Percentiles rank a stretch among this genome's conserved stretches.
Evolutionary conservation across 1,140 invertebrate genomes (phyloP).

Genomic region (Leptinotarsa lineolata): DNA sequence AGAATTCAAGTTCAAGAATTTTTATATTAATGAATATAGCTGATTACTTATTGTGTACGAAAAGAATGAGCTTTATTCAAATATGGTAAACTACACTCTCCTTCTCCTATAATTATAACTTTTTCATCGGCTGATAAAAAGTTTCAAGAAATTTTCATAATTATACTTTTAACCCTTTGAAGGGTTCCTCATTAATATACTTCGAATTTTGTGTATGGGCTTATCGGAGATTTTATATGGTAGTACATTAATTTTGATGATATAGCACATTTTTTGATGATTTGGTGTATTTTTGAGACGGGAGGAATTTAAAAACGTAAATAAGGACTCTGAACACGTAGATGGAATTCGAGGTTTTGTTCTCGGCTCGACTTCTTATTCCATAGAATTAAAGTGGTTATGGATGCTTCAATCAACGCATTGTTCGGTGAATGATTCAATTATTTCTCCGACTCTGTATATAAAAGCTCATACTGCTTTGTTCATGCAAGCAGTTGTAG

Average conservation of each 20-base stretch:
- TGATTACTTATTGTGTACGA: constrained; percentile 13
- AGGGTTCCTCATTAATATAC: constrained; percentile 30
- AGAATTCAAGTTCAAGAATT: neutral
- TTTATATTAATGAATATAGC: constrained; percentile 22
- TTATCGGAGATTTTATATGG: constrained; percentile 18
- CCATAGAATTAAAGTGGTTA: neutral
- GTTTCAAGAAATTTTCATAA: constrained; percentile 13
- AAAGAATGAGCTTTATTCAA: constrained; percentile 1
- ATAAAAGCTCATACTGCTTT: no score
- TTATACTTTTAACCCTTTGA: constrained; percentile 27
- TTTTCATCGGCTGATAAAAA: constrained; percentile 16
- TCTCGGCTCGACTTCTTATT: neutral
- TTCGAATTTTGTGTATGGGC: constrained; percentile 19
- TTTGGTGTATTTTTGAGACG: constrained; percentile 20
- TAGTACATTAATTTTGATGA: constrained; percentile 38
- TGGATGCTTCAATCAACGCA: neutral
- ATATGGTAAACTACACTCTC: constrained; percentile 19
- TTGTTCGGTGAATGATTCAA: neutral
- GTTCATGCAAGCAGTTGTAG: no score
- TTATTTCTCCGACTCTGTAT: no score
- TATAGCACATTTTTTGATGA: constrained; percentile 31
- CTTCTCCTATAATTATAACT: constrained; percentile 16
- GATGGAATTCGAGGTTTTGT: constrained; percentile 2
- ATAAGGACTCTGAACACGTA: constrained; percentile 14
- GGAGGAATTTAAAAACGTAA: constrained; percentile 26